phyloP scores from a whole-genome alignment of 2,888 invertebrate genomes.

The Coelinius sp. region DNA sequence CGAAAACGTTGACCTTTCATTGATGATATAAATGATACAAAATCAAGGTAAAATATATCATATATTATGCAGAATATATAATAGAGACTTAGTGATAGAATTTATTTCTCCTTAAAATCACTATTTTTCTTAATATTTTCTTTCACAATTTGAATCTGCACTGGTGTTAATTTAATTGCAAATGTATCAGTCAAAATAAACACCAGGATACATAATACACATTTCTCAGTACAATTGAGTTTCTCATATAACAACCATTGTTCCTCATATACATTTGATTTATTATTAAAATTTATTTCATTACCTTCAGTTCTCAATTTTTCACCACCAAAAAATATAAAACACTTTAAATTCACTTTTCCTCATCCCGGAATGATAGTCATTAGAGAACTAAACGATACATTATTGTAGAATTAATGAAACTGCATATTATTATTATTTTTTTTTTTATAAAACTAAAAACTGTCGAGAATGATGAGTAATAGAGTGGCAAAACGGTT shows the following conservation, averaged over 20 bases:
- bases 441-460: background rate
- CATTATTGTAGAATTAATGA: background rate
- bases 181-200: slow-evolving; percentile 57
- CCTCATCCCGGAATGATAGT: slow-evolving; percentile 19
- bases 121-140: slow-evolving; percentile 41
- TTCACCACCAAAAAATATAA: slow-evolving; percentile 28
- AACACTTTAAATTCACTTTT: slow-evolving; percentile 14
- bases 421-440: background rate
- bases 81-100: slow-evolving; percentile 63
- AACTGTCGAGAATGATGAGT: background rate
- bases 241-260: slow-evolving; percentile 54
- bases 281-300: slow-evolving; percentile 9
- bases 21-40: slow-evolving; percentile 26
- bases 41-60: slow-evolving; percentile 46
- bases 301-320: slow-evolving; percentile 14
- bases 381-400: background rate
- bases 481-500: background rate
- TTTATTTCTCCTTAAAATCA: slow-evolving; percentile 47
- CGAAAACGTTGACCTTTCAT: slow-evolving; percentile 57
- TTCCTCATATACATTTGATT: slow-evolving; percentile 53
- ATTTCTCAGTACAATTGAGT: slow-evolving; percentile 51
- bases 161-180: slow-evolving; percentile 32
- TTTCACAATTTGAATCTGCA: slow-evolving; percentile 16
- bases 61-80: slow-evolving; percentile 63
- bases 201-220: slow-evolving; percentile 55